Evolutionary conservation across 2,888 invertebrate genomes (phyloP), one percentile per base, ranked within the genome.

Genomic region (Escarpia spicata): DNA sequence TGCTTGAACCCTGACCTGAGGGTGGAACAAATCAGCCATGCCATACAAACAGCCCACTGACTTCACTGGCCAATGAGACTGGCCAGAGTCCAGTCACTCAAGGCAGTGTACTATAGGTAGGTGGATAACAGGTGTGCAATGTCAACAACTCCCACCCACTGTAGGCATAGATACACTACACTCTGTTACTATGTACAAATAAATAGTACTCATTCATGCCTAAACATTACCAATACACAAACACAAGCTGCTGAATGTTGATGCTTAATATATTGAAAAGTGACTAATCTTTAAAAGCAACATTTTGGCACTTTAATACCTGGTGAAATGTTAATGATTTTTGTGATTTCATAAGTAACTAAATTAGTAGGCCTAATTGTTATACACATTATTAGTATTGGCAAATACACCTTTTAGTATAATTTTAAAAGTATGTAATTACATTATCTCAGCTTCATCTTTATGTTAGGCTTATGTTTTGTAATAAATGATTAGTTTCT

Each of bases 51-150:
- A 75, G n/a, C 75, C 26, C 75, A 75, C n/a, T 75, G 75, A 75
- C 75, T 26, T 75, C 75, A 75, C 75, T 75, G 75, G n/a, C 75
- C 75, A 75, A 75, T 75, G 26, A 75, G 75, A 75, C 1, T 75
- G 75, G 75, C 75, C 75, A 2, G 75, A 26, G 75, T n/a, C 75
- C 75, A 75, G 75, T 75, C 75, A 75, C n/a, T 75, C 75, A 75
- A 75, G 19, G 75, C 75, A 75, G 75, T 75, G 75, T 75, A 75
- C 19, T 75, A 75, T 26, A 75, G n/a, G 19, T 19, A 75, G 75
- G 75, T 75, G 75, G 75, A 75, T 75, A 75, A 75, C 75, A 26
- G 75, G 75, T 75, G 75, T 75, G 75, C 75, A 75, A 75, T 75
- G 75, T 75, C 75, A 75, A 75, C 75, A 75, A 75, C 75, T 26